These are phyloP conservation scores for Myrmecophaga tridactyla DNA, from an alignment of 2,113 vertebrate species.

Conservation along the genomic window DNA sequence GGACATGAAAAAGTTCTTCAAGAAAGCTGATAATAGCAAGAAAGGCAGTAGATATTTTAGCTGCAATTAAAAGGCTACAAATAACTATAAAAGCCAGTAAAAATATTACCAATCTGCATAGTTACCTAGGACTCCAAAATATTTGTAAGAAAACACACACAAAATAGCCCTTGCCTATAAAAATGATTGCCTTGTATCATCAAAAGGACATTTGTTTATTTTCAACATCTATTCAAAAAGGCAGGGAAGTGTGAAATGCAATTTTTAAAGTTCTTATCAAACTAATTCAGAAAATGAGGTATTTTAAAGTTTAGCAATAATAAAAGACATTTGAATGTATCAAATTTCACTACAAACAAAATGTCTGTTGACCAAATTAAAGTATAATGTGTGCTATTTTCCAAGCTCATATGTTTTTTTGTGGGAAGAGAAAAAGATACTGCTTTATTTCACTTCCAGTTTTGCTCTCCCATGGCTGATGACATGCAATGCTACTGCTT, in stretches of 20 bases:
- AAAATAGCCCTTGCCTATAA: not conserved
- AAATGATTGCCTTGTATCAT: not conserved
- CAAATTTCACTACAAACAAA: not conserved
- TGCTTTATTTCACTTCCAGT: not conserved
- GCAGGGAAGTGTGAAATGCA: not conserved
- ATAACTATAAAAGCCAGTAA: not conserved
- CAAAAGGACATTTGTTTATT: not conserved
- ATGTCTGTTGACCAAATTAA: not conserved
- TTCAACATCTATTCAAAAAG: not conserved
- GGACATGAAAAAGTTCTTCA: not conserved
- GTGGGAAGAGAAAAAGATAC: not conserved
- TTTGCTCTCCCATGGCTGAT: not conserved
- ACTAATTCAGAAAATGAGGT: not conserved
- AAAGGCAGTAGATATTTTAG: not conserved
- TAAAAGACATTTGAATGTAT: not conserved
- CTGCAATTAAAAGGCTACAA: not conserved
- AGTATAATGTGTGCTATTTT: not conserved
- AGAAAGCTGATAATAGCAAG: not conserved
- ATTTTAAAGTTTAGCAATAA: not conserved
- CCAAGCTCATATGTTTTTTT: not conserved
- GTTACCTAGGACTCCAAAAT: not conserved
- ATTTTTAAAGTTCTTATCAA: not conserved
- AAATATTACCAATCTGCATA: not conserved
- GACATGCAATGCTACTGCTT: not conserved
- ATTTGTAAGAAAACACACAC: not conserved